Evolutionary conservation across 2,113 vertebrate genomes (phyloP), one percentile per base, ranked within the genome.

Genomic region (Ascaphus truei): DNA sequence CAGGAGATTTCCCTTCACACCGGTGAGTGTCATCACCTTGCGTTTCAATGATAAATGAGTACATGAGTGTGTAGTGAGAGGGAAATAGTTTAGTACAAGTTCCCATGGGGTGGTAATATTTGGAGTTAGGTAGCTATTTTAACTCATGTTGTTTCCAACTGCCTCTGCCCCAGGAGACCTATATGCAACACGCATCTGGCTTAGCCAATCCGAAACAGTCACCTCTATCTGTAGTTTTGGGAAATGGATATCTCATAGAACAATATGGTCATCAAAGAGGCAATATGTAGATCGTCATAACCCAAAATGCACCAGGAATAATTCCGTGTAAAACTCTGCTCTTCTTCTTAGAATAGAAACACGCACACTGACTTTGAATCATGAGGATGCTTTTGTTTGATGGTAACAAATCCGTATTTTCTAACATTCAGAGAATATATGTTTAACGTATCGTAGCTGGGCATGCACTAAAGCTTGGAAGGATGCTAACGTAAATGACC

Each of bases 81-180:
- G 18, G 27, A 31, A 56, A 55, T 56, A 1, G 45, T 56, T 66
- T 39, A 31, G 18, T 58, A 22, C 29, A 29, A 47, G 27, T 68
- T 57, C 52, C 52, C 64, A 67, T 55, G 22, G 29, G n/a, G 8
- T 43, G 20, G 25, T 68, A 30, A 23, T 58, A 68, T 68, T 68
- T 68, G 33, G 33, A 47, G 43, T 22, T 22, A 36, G n/a, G 33
- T 9, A 45, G 22, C 64, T 67, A 67, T 67, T 67, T 67, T 57
- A 56, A 56, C 5, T 63, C 22, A 18, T 31, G 51, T 56, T 56
- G 4, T 31, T 60, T 20, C 22, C 13, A 56, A 43, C n/a, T n/a
- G 13, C n/a, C 41, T 25, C 36, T 43, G 26, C 13, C 51, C 64
- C 20, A 31, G 50, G 16, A 20, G 11, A 58, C 18, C 15, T 68